phyloP scores from a whole-genome alignment of 2,797 vertebrate species.

The Oreochromis mossambicus region DNA sequence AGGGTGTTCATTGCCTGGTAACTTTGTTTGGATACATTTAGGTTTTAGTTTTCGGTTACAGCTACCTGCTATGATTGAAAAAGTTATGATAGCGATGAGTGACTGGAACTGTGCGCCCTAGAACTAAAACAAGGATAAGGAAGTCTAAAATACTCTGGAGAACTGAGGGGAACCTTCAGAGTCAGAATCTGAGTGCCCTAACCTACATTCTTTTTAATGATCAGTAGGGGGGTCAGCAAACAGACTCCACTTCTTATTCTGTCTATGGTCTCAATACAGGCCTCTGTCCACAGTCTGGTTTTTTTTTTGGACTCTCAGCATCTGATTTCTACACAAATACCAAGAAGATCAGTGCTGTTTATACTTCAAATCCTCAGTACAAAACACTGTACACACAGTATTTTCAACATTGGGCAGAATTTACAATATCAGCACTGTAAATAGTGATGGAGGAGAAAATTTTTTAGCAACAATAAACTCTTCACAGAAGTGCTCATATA shows the following conservation, averaged over 20 bases:
- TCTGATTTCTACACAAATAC: neutral
- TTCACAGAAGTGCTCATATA: neutral
- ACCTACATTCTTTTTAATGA: neutral
- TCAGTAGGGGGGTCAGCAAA: neutral
- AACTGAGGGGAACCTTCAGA: neutral
- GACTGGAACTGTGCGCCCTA: neutral
- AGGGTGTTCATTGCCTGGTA: neutral
- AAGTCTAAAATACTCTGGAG: neutral
- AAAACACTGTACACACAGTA: neutral
- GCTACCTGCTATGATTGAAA: neutral
- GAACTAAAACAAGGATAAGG: neutral
- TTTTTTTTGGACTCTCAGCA: neutral
- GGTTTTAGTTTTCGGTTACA: neutral
- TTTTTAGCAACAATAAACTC: neutral
- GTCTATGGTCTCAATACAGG: no score
- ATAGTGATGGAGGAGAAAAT: neutral
- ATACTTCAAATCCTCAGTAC: neutral
- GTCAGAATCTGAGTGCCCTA: neutral
- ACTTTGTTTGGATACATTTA: neutral
- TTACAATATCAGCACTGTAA: neutral
- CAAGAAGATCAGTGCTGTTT: neutral
- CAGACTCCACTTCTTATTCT: neutral
- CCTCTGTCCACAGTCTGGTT: neutral
- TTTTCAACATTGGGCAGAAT: neutral
- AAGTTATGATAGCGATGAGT: neutral